Percentiles rank a stretch among this genome's conserved stretches.
These are phyloP conservation scores for Bothrops jararaca DNA, from an alignment of 2,113 vertebrate genomes.

Conservation along the genomic window DNA sequence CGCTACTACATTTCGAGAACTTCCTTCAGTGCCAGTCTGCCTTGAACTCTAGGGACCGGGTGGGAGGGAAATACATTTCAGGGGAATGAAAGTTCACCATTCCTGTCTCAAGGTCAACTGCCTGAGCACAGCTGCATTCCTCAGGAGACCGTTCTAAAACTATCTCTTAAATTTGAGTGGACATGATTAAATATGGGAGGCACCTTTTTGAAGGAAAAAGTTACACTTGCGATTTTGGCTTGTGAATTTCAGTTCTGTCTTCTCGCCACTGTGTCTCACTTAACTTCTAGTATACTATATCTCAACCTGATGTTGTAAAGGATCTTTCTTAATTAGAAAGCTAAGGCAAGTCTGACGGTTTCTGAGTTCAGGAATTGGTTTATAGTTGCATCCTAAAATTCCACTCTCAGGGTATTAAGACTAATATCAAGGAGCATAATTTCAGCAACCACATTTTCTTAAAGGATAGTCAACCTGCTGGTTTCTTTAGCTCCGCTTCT, in stretches of 20 bases:
- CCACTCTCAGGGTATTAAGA: neutral
- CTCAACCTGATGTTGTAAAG: neutral
- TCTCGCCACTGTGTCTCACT: neutral
- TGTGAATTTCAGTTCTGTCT: neutral
- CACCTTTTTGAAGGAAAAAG: neutral
- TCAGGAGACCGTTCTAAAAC: neutral
- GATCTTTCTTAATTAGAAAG: neutral
- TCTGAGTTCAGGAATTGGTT: neutral
- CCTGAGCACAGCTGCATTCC: neutral
- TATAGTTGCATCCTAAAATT: neutral
- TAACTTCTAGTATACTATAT: neutral
- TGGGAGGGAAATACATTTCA: neutral
- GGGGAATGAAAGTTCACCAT: neutral
- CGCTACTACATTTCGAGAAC: neutral
- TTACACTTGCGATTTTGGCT: neutral
- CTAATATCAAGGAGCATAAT: neutral
- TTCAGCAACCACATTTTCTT: neutral
- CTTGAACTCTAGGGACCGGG: neutral
- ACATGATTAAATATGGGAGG: neutral
- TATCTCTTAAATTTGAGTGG: neutral
- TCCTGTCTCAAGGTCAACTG: neutral
- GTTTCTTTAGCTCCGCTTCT: neutral
- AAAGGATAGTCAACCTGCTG: neutral
- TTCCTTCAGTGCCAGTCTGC: neutral
- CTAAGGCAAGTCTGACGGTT: neutral